Evolutionary conservation across 1,140 invertebrate species (phyloP), one percentile per base, ranked within the genome.

Genomic region (Hermetia illucens): DNA sequence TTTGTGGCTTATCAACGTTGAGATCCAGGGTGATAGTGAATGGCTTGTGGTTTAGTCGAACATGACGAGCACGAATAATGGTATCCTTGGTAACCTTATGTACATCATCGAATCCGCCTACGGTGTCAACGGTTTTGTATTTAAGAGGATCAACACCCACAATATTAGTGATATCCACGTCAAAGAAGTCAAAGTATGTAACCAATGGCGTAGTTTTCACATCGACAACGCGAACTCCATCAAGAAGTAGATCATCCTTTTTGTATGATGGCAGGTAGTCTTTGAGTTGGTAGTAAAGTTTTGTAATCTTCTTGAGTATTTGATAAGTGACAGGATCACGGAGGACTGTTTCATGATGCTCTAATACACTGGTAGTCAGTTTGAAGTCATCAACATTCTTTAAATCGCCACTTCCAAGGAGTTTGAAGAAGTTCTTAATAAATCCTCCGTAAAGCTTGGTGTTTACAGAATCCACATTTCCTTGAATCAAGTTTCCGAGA

Each of bases 171-270:
- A 80, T 69, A 42, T 79, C 71, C 13, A 77, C 46, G 47, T 79
- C 71, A 45, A 71, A 74, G 21, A 78, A 62, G 33, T 82, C 77
- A 58, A 82, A 81, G 53, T 72, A 83, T 17, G 80, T 83, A 13
- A 70, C 63, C 5, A 85, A 54, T 34, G 72, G 69, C 52, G 75
- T 74, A 3, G 78, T 64, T 2, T 57, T 48, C 4, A 82, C 64
- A 24, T 67, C 68, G 39, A 74, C 68, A 39, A 84, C 66, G 44
- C 70, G 70, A 13, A 83, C 65, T 22, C 68, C 67, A 4, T 71
- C 66, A 53, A 70, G 75, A 42, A 62, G 40, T 1, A 78, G 55
- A 38, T 81, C 70, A 9, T 72, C 64, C 24, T 62, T 56, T 5
- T 63, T 70, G 61, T 83, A 82, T 2, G 62, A 62, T 4, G 63